A percentile compares a stretch with the other conserved stretches of the same genome.
Conservation (phyloP, 2,888 invertebrate genomes). For the Lucinisca nassula region DNA sequence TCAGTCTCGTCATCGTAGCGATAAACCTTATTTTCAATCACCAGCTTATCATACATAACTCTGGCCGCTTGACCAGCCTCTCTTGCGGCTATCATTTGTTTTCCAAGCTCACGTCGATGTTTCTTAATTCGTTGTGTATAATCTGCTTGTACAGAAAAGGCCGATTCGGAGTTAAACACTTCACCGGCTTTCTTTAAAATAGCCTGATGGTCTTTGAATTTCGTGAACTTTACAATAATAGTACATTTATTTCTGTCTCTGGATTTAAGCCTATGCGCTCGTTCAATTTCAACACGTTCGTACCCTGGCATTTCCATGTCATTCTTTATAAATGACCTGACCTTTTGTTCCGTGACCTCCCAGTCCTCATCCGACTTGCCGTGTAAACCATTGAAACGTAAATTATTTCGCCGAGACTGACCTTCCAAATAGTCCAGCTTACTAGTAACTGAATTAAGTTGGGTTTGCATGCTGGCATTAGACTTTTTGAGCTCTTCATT, state of each 20-base stretch:
- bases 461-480: neutral
- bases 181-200: slow-evolving; percentile 24
- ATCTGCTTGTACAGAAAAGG: slow-evolving; percentile 27
- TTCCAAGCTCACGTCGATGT: slow-evolving; percentile 20
- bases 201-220: slow-evolving; percentile 18
- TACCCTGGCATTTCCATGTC: slow-evolving; percentile 16
- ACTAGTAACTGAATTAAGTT: neutral
- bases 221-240: slow-evolving; percentile 41
- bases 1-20: slow-evolving; percentile 25
- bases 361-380: slow-evolving; percentile 8
- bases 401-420: slow-evolving; percentile 1
- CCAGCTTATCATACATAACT: slow-evolving; percentile 34
- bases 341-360: slow-evolving; percentile 1
- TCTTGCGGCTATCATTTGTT: slow-evolving; percentile 14
- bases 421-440: slow-evolving; percentile 6
- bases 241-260: slow-evolving; percentile 19
- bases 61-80: slow-evolving; percentile 14
- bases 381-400: slow-evolving; percentile 19
- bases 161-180: neutral
- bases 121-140: slow-evolving; percentile 10
- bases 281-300: slow-evolving; percentile 30
- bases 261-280: slow-evolving; percentile 39
- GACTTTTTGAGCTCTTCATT: slow-evolving; percentile 14
- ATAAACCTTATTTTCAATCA: slow-evolving; percentile 10
- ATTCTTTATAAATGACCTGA: slow-evolving; percentile 24